These are phyloP conservation scores for Sclerurus mexicanus DNA, from an alignment of 2,113 vertebrate species.

Conservation along the genomic window DNA sequence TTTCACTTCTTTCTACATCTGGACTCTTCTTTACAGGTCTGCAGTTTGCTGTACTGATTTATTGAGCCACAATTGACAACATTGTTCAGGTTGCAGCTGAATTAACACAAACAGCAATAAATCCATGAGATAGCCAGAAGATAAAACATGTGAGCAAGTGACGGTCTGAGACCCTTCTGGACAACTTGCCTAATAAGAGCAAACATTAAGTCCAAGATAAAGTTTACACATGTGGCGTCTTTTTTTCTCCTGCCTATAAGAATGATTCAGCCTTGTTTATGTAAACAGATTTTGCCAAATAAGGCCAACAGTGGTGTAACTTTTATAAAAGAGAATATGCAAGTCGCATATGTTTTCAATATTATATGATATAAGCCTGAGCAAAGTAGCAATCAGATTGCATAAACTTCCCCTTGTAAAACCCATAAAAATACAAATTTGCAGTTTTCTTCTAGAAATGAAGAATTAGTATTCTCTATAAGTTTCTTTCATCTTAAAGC, in stretches of 20 bases:
- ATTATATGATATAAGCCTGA: neutral
- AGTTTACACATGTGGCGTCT: rapidly evolving
- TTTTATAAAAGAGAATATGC: neutral
- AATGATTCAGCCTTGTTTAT: neutral
- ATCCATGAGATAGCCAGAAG: neutral
- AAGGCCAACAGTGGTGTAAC: neutral
- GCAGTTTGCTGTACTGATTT: neutral
- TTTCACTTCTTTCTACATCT: neutral
- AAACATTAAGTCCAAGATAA: neutral
- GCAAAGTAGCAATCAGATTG: neutral
- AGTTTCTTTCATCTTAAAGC: neutral
- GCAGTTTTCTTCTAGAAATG: neutral
- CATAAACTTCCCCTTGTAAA: neutral
- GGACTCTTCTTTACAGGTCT: neutral
- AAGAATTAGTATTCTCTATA: neutral
- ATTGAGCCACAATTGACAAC: neutral
- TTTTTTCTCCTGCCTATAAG: neutral
- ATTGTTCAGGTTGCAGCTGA: neutral
- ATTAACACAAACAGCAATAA: neutral
- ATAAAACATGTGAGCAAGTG: neutral
- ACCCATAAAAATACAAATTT: rapidly evolving
- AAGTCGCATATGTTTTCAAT: neutral
- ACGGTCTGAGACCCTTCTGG: neutral
- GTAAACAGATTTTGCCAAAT: neutral
- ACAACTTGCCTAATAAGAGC: neutral